Conservation (phyloP, 2,888 invertebrate species). For the Cephalotes varians region DNA sequence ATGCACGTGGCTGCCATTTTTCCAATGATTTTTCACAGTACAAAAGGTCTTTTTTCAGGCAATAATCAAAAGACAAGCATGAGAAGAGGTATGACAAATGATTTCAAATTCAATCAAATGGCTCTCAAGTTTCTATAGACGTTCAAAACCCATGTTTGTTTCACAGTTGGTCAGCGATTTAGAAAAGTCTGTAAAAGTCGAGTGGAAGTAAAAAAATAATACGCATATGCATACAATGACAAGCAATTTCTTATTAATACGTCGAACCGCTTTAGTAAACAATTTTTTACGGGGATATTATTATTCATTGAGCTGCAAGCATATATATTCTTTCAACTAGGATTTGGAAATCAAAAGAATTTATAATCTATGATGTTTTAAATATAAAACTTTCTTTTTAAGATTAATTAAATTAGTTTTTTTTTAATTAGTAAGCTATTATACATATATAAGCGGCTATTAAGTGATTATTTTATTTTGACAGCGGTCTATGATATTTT, state of each 20-base stretch:
- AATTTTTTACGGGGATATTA: neutral
- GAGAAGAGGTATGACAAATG: constrained; percentile 55
- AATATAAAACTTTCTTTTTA: neutral
- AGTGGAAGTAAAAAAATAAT: neutral
- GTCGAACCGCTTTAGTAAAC: neutral
- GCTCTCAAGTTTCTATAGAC: neutral
- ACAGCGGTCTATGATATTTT: neutral
- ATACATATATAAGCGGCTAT: no score
- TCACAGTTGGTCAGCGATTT: constrained; percentile 21
- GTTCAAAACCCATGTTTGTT: constrained; percentile 46
- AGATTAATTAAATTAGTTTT: neutral
- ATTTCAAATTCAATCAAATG: constrained; percentile 36
- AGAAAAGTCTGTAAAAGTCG: constrained; percentile 14
- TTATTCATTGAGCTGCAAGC: neutral
- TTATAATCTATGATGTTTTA: neutral
- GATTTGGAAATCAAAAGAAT: neutral
- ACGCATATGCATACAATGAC: neutral
- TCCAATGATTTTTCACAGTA: constrained; percentile 53
- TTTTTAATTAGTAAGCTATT: neutral
- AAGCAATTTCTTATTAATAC: neutral
- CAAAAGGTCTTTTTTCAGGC: neutral
- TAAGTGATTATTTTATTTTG: neutral
- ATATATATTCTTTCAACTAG: neutral
- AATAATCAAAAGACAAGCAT: constrained; percentile 35
- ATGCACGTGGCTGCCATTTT: constrained; percentile 54